A percentile compares a stretch with the other conserved stretches of the same genome.
Conservation (phyloP, 2,113 vertebrate genomes). For the Climacteris rufus region DNA sequence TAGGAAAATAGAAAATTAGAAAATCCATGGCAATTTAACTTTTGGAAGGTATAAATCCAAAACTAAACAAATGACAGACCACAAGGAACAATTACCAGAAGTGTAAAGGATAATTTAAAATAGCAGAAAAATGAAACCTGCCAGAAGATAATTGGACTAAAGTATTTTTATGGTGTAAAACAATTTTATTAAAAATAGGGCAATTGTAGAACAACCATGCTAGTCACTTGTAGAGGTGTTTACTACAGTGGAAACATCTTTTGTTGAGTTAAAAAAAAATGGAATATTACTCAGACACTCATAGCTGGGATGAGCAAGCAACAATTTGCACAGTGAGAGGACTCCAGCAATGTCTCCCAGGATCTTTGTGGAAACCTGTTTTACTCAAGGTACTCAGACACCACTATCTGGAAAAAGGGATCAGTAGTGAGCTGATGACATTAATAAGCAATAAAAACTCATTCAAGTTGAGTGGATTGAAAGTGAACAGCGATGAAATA, state of each 20-base stretch:
- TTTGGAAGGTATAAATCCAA: background rate
- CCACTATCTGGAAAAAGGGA: background rate
- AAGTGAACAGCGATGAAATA: background rate
- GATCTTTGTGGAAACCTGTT: background rate
- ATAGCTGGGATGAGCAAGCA: background rate
- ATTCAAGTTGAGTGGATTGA: background rate
- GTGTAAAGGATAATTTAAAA: background rate
- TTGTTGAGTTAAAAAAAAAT: background rate
- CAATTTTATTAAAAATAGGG: background rate
- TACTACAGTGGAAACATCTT: background rate
- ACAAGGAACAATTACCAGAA: background rate
- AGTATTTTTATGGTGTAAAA: background rate
- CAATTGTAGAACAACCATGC: background rate
- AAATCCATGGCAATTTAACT: background rate
- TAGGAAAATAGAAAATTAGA: background rate
- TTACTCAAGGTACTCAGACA: background rate
- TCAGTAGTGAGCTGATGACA: background rate
- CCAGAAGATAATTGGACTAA: background rate
- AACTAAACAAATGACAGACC: background rate
- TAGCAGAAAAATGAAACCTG: background rate
- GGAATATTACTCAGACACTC: background rate
- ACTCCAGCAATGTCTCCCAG: background rate
- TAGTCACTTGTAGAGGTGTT: background rate
- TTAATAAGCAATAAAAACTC: background rate
- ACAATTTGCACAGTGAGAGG: background rate